These are phyloP conservation scores for Nesoenas mayeri DNA, from an alignment of 2,113 vertebrate species.

Conservation along the genomic window DNA sequence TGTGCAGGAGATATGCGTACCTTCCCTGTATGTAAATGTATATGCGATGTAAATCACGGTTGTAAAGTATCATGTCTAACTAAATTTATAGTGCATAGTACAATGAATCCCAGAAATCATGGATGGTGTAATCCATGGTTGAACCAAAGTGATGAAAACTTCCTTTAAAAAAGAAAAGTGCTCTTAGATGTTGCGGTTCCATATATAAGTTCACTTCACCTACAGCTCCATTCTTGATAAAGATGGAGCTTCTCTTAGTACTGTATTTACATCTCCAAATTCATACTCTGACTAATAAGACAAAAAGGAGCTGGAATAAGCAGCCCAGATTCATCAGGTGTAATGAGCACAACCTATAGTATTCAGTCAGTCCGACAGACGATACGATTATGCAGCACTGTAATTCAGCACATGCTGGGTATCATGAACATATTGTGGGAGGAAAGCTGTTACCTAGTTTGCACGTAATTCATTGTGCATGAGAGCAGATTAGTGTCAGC, in stretches of 20 bases:
- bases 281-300: neutral
- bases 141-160: neutral
- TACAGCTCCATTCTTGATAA: neutral
- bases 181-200: neutral
- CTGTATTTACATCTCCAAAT: neutral
- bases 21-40: neutral
- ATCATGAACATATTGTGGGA: rapidly evolving
- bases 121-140: neutral
- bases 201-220: neutral
- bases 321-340: neutral
- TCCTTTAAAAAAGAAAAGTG: neutral
- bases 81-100: neutral
- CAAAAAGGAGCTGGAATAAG: neutral
- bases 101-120: neutral
- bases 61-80: neutral
- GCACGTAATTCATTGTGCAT: rapidly evolving
- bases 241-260: neutral
- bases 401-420: neutral
- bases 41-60: neutral
- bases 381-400: neutral
- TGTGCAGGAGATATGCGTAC: neutral
- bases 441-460: neutral
- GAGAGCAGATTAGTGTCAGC: neutral
- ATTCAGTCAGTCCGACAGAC: neutral
- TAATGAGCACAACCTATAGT: rapidly evolving